These are phyloP conservation scores for Clamator glandarius DNA, from an alignment of 2,797 vertebrate genomes.

Conservation along the genomic window DNA sequence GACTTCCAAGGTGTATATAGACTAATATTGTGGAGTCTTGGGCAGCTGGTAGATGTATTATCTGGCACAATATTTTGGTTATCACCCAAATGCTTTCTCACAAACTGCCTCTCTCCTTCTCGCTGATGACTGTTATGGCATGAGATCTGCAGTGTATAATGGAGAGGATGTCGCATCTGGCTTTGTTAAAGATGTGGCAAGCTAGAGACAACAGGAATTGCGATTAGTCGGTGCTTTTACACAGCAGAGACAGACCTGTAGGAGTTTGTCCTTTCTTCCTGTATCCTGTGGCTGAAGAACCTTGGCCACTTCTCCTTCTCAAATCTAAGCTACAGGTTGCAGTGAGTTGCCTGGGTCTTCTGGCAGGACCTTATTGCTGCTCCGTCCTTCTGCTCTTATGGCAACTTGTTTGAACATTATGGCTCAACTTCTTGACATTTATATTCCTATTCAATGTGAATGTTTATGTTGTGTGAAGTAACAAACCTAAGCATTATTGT, in stretches of 20 bases:
- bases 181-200: neutral
- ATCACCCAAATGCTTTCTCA: neutral
- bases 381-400: neutral
- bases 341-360: neutral
- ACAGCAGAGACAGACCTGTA: neutral
- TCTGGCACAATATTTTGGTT: neutral
- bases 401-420: neutral
- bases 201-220: neutral
- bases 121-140: fast-evolving
- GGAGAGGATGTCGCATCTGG: neutral
- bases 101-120: neutral
- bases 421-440: neutral
- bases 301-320: neutral
- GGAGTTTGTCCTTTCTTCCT: neutral
- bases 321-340: neutral
- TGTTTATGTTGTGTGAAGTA: neutral
- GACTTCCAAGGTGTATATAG: neutral
- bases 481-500: neutral
- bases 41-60: neutral
- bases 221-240: neutral
- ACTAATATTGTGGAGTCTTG: neutral
- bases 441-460: neutral
- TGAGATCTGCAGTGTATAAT: neutral
- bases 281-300: neutral
- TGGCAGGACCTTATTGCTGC: neutral